Base-by-base conservation (phyloP, 1,140 invertebrate species). In the Homarus americanus region DNA sequence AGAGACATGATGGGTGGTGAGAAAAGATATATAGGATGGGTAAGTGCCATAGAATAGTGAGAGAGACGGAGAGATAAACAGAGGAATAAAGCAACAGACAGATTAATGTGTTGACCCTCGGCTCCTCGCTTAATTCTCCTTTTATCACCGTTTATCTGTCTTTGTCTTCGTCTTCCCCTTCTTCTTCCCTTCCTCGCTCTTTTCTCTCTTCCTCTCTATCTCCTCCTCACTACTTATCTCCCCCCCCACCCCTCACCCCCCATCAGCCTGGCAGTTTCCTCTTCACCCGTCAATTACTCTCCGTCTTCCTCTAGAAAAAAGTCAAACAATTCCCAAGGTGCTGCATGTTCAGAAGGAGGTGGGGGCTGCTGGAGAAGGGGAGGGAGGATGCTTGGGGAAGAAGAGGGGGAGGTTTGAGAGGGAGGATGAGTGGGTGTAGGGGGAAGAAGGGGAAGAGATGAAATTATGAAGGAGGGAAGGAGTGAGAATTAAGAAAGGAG, bases 211-310 rank as follows among this genome's bases (percentile, higher is more conserved):
- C 7, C 2, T 44, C 49, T n/a, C 28, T n/a, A 24, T 44, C 20
- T 49, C 79, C 34, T 9, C n/a, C n/a, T 40, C n/a, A 7, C 7
- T 58, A 20, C 15, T 36, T 58, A 5, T 28, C 79, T 49, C 15
- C 40, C 79, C 49, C 15, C 24, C 79, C 40, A 12, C 40, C 49
- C 40, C 79, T 78, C 75, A n/a, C n/a, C n/a, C n/a, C n/a, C 40
- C 40, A n/a, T 58, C 28, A 15, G 44, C 44, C 58, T 63, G 58
- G 58, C 40, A 41, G 38, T 1, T 76, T 72, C 69, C 83, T 49
- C 41, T 76, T 28, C 72, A 86, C 41, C 69, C 83, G 83, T 86
- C 83, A 86, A 86, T 86, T 86, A 86, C 69, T 73, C 53, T 49
- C 17, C 78, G 0, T 24, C 78, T 5, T 32, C 78, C 72, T 40